These are phyloP conservation scores for Oncorhynchus tshawytscha DNA, from an alignment of 2,113 vertebrate genomes.

Conservation along the genomic window DNA sequence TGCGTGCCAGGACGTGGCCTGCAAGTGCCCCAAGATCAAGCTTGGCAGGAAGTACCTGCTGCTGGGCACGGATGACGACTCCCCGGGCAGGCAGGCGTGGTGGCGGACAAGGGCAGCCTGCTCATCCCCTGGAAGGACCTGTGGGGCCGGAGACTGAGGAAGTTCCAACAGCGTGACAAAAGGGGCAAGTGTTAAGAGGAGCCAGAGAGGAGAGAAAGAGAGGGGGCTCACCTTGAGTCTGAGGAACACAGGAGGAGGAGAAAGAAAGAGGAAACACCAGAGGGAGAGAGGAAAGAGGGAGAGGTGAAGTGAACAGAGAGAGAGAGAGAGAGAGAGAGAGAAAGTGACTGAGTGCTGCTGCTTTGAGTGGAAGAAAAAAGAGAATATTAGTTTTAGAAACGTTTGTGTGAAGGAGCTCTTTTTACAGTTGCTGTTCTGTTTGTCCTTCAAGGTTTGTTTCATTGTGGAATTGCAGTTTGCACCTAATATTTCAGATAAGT, in stretches of 20 bases:
- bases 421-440: constrained; percentile 52
- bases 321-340: constrained; percentile 10
- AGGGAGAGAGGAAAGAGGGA: constrained; percentile 33
- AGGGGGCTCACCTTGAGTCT: constrained; percentile 11
- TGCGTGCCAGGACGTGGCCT: constrained; percentile 92
- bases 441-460: constrained; percentile 61
- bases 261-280: not conserved
- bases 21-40: constrained; percentile 97
- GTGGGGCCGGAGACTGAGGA: constrained; percentile 93
- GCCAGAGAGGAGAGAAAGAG: constrained; percentile 38
- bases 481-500: constrained; percentile 72
- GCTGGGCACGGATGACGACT: constrained; percentile 87
- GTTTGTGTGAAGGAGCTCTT: constrained; percentile 75
- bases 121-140: constrained; percentile 98
- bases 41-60: constrained; percentile 95
- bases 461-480: constrained; percentile 79
- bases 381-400: constrained; percentile 61
- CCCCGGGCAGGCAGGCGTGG: constrained; percentile 93
- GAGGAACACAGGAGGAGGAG: not conserved
- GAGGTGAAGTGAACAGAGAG: constrained; percentile 23
- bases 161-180: constrained; percentile 98
- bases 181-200: constrained; percentile 95
- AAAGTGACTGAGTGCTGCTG: constrained; percentile 67
- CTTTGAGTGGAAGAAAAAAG: constrained; percentile 67
- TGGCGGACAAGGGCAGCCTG: constrained; percentile 95